Evolutionary conservation across 1,140 invertebrate species (phyloP).

Genomic region (Halictus rubicundus): DNA sequence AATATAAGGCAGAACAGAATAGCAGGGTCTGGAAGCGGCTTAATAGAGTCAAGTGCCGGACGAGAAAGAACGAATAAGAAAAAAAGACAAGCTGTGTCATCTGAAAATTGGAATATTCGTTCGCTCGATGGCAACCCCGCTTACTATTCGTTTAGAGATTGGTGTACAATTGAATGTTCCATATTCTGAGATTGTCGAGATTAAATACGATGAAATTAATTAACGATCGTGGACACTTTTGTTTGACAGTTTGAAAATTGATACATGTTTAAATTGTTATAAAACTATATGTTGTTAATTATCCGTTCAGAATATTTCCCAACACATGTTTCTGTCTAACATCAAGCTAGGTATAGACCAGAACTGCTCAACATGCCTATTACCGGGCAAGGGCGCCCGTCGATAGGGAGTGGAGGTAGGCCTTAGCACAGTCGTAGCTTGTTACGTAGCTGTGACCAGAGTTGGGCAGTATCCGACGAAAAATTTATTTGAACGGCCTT

Average conservation of each 20-base stretch:
- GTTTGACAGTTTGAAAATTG: background rate
- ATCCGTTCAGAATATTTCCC: background rate
- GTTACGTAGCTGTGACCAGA: too few relatives aligned
- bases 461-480: too few relatives aligned
- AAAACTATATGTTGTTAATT: background rate
- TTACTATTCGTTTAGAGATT: conserved; percentile 38
- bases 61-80: conserved; percentile 34
- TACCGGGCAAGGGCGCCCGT: too few relatives aligned
- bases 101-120: conserved; percentile 59
- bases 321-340: background rate
- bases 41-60: conserved; percentile 66
- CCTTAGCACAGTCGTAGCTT: too few relatives aligned
- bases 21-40: conserved; percentile 30
- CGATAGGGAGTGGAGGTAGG: too few relatives aligned
- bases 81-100: conserved; percentile 36
- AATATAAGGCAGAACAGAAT: conserved; percentile 11
- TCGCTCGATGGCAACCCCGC: conserved; percentile 30
- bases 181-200: background rate
- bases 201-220: conserved; percentile 42
- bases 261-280: background rate
- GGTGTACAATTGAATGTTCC: conserved; percentile 25
- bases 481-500: too few relatives aligned
- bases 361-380: too few relatives aligned
- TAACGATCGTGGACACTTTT: conserved; percentile 10
- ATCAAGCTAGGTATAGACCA: too few relatives aligned